phyloP scores from a whole-genome alignment of 2,113 vertebrate genomes.

The Leucopternis melanops region DNA sequence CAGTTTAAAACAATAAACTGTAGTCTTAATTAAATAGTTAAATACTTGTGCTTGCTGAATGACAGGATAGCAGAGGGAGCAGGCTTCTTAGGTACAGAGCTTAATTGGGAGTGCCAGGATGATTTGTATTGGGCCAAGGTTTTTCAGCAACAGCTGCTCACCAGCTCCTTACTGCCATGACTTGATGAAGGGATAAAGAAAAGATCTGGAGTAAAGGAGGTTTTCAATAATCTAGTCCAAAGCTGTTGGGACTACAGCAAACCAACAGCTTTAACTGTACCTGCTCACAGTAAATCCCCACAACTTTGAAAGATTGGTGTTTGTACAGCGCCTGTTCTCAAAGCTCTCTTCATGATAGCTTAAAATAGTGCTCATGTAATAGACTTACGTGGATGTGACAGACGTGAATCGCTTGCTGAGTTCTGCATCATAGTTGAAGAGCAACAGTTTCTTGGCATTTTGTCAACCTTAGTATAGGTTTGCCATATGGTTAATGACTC shows the following conservation, averaged over 20 bases:
- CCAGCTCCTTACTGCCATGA: background rate
- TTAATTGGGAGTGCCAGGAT: background rate
- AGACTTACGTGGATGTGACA: background rate
- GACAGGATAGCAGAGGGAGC: background rate
- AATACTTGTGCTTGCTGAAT: background rate
- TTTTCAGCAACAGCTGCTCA: slow-evolving; percentile 2
- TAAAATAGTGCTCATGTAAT: background rate
- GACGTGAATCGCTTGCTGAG: background rate
- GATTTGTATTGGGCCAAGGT: background rate
- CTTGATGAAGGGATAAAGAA: slow-evolving; percentile 2
- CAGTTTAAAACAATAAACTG: background rate
- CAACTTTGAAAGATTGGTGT: background rate
- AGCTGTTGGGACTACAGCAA: background rate
- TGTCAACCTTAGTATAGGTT: background rate
- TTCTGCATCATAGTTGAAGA: background rate
- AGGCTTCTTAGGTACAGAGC: background rate
- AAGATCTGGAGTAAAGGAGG: slow-evolving; percentile 6
- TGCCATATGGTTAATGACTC: slow-evolving; percentile 11
- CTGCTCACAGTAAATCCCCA: background rate
- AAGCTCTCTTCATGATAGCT: background rate
- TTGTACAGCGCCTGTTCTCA: background rate
- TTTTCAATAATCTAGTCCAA: slow-evolving; percentile 4
- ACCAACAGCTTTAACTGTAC: background rate
- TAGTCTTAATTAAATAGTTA: background rate
- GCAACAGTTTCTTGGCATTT: background rate